These are phyloP conservation scores for Liasis olivaceus DNA, from an alignment of 2,797 vertebrate species.

Conservation along the genomic window DNA sequence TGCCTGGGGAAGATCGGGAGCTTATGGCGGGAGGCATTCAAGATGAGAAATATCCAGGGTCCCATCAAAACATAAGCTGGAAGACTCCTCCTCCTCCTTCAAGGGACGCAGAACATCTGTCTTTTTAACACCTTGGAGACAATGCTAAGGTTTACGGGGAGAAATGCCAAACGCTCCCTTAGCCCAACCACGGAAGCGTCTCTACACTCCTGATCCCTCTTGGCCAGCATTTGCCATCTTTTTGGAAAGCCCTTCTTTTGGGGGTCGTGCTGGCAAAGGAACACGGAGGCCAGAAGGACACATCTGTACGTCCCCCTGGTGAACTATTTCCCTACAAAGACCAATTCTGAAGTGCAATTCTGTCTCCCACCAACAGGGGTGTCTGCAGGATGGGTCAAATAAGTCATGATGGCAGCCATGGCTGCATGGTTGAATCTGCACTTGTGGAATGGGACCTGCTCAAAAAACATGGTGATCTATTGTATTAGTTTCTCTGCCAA, in stretches of 20 bases:
- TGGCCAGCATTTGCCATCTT: not conserved
- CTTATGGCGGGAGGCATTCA: accelerated
- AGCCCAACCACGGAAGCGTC: not conserved
- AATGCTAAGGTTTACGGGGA: not conserved
- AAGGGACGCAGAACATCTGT: not conserved
- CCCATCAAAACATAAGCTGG: not conserved
- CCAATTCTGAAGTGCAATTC: too few relatives aligned
- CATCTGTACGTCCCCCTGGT: too few relatives aligned
- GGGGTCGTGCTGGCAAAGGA: too few relatives aligned
- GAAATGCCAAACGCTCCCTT: not conserved
- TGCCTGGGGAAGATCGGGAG: accelerated
- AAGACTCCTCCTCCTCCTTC: not conserved
- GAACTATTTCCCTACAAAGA: too few relatives aligned
- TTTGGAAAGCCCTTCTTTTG: not conserved
- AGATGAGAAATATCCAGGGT: not conserved
- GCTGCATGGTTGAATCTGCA: too few relatives aligned
- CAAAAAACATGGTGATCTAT: not conserved
- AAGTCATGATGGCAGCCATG: too few relatives aligned
- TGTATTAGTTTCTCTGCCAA: not conserved
- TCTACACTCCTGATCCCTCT: not conserved
- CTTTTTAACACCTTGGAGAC: not conserved
- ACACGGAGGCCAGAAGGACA: too few relatives aligned
- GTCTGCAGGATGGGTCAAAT: too few relatives aligned
- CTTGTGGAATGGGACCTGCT: too few relatives aligned
- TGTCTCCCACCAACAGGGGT: too few relatives aligned